A percentile compares a stretch with the other conserved stretches of the same genome.
These are phyloP conservation scores for Zoanthus sociatus DNA, from an alignment of 92 coral and sea anemone genomes.

Conservation along the genomic window DNA sequence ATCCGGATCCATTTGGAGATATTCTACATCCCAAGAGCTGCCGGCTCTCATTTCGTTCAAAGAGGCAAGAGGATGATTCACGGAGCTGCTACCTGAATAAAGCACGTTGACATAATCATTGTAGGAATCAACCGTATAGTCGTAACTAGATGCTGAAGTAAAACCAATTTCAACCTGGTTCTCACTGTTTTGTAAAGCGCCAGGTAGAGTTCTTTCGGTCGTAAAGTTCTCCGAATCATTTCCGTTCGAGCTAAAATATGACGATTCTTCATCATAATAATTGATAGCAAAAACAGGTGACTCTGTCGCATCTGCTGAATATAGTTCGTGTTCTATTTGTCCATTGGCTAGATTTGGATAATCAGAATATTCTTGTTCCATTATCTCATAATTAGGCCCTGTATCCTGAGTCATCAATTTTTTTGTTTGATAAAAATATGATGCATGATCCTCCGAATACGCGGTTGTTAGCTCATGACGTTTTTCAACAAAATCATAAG, in stretches of 20 bases:
- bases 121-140: constrained; percentile 6
- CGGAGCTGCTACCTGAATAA: neutral
- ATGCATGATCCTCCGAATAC: neutral
- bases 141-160: constrained; percentile 36
- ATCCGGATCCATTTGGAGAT: constrained; percentile 22
- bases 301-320: neutral
- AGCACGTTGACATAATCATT: constrained; percentile 23
- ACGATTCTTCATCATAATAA: constrained; percentile 11
- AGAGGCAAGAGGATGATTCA: neutral
- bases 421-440: neutral
- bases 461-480: neutral
- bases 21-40: neutral
- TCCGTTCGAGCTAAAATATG: neutral
- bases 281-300: neutral
- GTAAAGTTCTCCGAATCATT: neutral
- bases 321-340: neutral
- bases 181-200: neutral
- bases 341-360: neutral
- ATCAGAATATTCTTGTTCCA: neutral
- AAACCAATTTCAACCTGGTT: constrained; percentile 20
- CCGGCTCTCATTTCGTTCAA: neutral
- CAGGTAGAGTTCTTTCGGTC: constrained; percentile 20
- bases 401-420: neutral
- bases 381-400: neutral
- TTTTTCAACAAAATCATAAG: neutral